Evolutionary conservation across 1,140 invertebrate genomes (phyloP).

Genomic region (Goniozus legneri): DNA sequence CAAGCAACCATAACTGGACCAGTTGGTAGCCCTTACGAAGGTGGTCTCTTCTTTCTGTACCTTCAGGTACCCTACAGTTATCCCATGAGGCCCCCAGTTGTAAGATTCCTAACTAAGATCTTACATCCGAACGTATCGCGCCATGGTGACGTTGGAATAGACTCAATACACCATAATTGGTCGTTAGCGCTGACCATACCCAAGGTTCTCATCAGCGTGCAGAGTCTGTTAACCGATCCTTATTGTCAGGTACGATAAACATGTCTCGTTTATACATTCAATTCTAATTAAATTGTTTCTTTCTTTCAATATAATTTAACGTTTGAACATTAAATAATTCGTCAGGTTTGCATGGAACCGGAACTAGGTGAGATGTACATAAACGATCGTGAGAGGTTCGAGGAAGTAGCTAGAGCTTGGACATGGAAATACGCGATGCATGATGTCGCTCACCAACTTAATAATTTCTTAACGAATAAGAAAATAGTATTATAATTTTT

Average conservation of each 20-base stretch:
- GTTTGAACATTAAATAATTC: constrained; percentile 7
- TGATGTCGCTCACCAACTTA: constrained; percentile 63
- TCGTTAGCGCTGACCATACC: constrained; percentile 87
- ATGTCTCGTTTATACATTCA: neutral
- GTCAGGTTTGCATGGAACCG: constrained; percentile 88
- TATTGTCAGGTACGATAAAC: constrained; percentile 67
- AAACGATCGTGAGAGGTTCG: constrained; percentile 72
- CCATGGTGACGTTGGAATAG: constrained; percentile 94
- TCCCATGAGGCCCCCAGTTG: constrained; percentile 86
- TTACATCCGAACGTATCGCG: constrained; percentile 93
- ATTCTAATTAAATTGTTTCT: neutral
- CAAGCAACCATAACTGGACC: constrained; percentile 88
- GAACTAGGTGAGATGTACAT: constrained; percentile 78
- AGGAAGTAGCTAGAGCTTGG: constrained; percentile 80
- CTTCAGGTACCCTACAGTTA: constrained; percentile 83
- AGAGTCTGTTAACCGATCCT: constrained; percentile 90
- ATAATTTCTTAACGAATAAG: constrained; percentile 10
- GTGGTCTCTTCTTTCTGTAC: constrained; percentile 91
- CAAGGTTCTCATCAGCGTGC: constrained; percentile 85
- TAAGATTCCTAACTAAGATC: constrained; percentile 86
- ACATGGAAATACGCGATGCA: constrained; percentile 93
- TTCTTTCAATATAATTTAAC: neutral
- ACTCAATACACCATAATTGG: constrained; percentile 95
- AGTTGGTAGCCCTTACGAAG: constrained; percentile 86
- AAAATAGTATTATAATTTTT: constrained; percentile 6